phyloP scores from a whole-genome alignment of 2,888 invertebrate genomes.

The Dryobota labecula region DNA sequence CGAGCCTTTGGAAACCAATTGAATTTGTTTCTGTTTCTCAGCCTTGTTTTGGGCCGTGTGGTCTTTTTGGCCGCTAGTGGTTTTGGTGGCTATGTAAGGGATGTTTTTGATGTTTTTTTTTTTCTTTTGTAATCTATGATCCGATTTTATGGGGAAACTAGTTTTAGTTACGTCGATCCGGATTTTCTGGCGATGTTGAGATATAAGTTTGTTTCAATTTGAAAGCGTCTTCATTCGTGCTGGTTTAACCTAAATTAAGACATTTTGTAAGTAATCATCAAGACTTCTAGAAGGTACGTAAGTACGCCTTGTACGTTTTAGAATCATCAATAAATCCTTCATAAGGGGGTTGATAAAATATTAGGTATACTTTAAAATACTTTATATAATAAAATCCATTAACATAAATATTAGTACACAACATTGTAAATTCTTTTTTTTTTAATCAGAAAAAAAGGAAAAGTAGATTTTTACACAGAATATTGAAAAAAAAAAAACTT shows the following conservation, averaged over 20 bases:
- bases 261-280: neutral
- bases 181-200: neutral
- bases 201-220: neutral
- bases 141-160: conserved; percentile 3
- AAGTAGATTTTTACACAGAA: conserved; percentile 26
- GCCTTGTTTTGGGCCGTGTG: conserved; percentile 53
- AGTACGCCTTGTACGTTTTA: neutral
- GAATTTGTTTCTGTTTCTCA: conserved; percentile 72
- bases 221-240: neutral
- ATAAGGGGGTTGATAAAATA: too few relatives aligned
- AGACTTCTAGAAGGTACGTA: too few relatives aligned
- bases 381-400: neutral
- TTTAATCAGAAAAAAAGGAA: conserved; percentile 23
- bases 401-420: neutral
- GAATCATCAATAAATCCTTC: neutral
- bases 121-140: conserved; percentile 9
- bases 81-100: conserved; percentile 34
- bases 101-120: conserved; percentile 20
- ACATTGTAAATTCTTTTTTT: conserved; percentile 1
- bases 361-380: too few relatives aligned
- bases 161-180: neutral
- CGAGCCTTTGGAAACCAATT: conserved; percentile 78
- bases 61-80: conserved; percentile 53
- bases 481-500: conserved; percentile 29
- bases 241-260: neutral